Percentiles rank a stretch among this genome's conserved stretches.
Evolutionary conservation across 2,888 invertebrate genomes (phyloP).

Genomic region (Eupeodes luniger): DNA sequence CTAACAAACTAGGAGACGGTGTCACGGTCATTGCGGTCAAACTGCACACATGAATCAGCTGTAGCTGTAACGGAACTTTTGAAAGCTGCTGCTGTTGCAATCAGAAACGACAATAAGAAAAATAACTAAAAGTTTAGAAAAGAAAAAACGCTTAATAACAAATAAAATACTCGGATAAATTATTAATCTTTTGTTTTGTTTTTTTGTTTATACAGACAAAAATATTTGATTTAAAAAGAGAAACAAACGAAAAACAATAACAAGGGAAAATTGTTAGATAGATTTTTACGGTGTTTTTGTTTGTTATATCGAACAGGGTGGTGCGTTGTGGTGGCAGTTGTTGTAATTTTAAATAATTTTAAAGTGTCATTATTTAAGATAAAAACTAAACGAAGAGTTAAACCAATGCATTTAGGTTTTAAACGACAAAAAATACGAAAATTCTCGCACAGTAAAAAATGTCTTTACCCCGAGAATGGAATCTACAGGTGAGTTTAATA

Average conservation of each 20-base stretch:
- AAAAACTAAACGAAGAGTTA: constrained; percentile 81
- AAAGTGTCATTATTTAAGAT: constrained; percentile 72
- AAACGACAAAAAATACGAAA: constrained; percentile 85
- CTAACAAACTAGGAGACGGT: constrained; percentile 2
- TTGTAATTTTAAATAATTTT: constrained; percentile 48
- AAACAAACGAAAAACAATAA: neutral
- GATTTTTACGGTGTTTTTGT: constrained; percentile 42
- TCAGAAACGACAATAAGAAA: constrained; percentile 38
- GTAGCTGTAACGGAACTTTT: constrained; percentile 1
- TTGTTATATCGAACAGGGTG: constrained; percentile 37
- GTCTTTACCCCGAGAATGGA: constrained; percentile 84
- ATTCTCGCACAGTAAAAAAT: constrained; percentile 84
- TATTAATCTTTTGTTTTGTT: constrained; percentile 10
- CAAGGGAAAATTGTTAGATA: constrained; percentile 24
- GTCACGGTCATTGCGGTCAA: constrained; percentile 69
- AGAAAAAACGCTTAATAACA: neutral
- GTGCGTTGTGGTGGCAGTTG: constrained; percentile 56
- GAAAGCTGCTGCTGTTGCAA: constrained; percentile 32
- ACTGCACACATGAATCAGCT: constrained; percentile 50
- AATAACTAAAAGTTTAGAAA: neutral
- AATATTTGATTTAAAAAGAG: neutral
- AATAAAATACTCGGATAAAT: neutral
- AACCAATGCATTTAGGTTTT: constrained; percentile 85
- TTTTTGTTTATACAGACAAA: neutral
- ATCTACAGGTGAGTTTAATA: constrained; percentile 82